Base-by-base conservation (phyloP, 2,113 vertebrate species). In the zebrafish (Danio rerio) region DNA sequence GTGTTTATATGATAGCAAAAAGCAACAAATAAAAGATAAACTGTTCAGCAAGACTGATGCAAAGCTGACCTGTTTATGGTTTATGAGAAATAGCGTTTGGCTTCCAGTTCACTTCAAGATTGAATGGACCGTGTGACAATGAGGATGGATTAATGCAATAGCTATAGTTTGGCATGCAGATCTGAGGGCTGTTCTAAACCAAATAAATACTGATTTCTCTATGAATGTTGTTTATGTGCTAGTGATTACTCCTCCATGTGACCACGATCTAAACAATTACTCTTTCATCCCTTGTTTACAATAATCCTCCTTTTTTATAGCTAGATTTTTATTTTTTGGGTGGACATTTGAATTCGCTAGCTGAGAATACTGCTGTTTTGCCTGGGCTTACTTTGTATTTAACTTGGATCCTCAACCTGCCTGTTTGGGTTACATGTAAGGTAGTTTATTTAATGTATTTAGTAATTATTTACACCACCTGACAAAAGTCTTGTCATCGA, bases 201-300 rank as follows among this genome's bases (percentile, higher is more conserved):
- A 70, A 70, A 70, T 70, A 70, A 70, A 70, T 50, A 70, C n/a
- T 49, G 7, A 50, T 70, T 52, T 45, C 68, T 52, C 47, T 70
- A 11, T 70, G 47, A 45, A 9, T 49, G 18, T 49, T 52, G 47
- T 18, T 70, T n/a, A 21, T 52, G 47, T 70, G 47, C 47, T 45
- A 50, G 0, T 49, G 10, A 70, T 21, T 70, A 52, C 47, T n/a
- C 47, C 18, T 21, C 6, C 6, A 15, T 50, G 68, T 50, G 18
- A 68, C 65, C 42, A 42, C 18, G 42, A 9, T 68, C 9, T 68
- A 68, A 68, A 68, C 2, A 15, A 68, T 68, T 68, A 68, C 16
- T 68, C 65, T 68, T 6, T 6, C 5, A 45, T 18, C 15, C 42
- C 65, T 68, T 68, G 65, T 47, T 68, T 68, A 68, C 65, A 15